These are phyloP conservation scores for Clarias macrocephalus DNA, from an alignment of 2,113 vertebrate species.

Conservation along the genomic window DNA sequence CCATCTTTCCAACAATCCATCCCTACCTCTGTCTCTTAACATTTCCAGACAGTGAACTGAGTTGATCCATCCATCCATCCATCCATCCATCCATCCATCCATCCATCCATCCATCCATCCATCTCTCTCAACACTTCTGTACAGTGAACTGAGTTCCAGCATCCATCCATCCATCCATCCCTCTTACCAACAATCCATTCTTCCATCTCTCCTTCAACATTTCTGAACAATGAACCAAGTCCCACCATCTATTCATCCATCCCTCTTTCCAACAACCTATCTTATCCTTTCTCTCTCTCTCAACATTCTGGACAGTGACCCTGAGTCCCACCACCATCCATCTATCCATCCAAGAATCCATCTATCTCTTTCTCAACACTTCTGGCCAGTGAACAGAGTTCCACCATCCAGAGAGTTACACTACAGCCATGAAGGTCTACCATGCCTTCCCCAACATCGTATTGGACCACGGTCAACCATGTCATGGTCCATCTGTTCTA, in stretches of 20 bases:
- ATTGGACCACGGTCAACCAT: too few species aligned
- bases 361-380: background rate
- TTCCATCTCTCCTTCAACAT: background rate
- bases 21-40: background rate
- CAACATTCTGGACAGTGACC: background rate
- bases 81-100: background rate
- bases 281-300: background rate
- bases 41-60: too few species aligned
- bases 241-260: too few species aligned
- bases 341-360: background rate
- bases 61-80: background rate
- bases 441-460: too few species aligned
- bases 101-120: background rate
- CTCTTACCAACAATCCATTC: too few species aligned
- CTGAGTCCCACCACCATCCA: background rate
- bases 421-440: too few species aligned
- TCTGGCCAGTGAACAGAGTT: too few species aligned
- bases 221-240: background rate
- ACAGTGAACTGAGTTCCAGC: background rate
- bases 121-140: background rate
- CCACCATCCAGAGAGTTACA: background rate
- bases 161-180: background rate
- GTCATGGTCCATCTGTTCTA: too few species aligned
- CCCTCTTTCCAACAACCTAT: background rate
- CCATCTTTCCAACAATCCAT: too few species aligned